phyloP scores from a whole-genome alignment of 2,888 invertebrate species.

The Anagyrus pseudococci region DNA sequence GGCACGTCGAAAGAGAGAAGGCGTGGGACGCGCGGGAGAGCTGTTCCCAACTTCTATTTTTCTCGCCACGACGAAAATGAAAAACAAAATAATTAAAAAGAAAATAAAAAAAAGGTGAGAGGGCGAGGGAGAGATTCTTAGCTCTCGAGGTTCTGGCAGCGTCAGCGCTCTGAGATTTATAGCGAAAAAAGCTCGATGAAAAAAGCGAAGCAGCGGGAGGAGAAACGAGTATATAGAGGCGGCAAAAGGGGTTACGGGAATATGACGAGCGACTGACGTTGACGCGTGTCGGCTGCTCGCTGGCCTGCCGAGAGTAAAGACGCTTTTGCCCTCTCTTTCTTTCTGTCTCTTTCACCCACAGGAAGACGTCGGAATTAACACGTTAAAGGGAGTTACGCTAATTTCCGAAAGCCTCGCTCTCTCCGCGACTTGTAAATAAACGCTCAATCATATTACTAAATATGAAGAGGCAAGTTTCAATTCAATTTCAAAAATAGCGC shows the following conservation, averaged over 20 bases:
- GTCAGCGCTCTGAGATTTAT: background rate
- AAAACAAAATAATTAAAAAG: too few species aligned
- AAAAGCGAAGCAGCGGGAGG: background rate
- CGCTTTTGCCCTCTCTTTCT: too few species aligned
- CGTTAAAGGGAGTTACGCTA: slow-evolving; percentile 34
- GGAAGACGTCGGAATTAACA: slow-evolving; percentile 16
- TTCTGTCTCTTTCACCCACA: too few species aligned
- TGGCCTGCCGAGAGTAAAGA: too few species aligned
- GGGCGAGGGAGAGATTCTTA: background rate
- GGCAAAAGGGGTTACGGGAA: slow-evolving; percentile 45
- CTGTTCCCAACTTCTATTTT: too few species aligned
- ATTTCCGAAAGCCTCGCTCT: slow-evolving; percentile 31
- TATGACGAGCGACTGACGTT: slow-evolving; percentile 51
- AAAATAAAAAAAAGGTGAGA: too few species aligned
- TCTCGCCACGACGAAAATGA: too few species aligned
- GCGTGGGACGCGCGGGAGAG: background rate
- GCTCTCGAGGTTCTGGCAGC: background rate
- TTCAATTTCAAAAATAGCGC: slow-evolving; percentile 31
- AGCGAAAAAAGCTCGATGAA: background rate
- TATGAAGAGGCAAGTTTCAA: slow-evolving; percentile 27
- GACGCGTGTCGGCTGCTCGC: slow-evolving; percentile 44
- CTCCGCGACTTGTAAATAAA: slow-evolving; percentile 30
- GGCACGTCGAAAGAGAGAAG: background rate
- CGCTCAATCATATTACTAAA: slow-evolving; percentile 29
- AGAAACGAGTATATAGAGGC: background rate